Evolutionary conservation across 1,140 invertebrate genomes (phyloP).

Genomic region (Macrobrachium nipponense): DNA sequence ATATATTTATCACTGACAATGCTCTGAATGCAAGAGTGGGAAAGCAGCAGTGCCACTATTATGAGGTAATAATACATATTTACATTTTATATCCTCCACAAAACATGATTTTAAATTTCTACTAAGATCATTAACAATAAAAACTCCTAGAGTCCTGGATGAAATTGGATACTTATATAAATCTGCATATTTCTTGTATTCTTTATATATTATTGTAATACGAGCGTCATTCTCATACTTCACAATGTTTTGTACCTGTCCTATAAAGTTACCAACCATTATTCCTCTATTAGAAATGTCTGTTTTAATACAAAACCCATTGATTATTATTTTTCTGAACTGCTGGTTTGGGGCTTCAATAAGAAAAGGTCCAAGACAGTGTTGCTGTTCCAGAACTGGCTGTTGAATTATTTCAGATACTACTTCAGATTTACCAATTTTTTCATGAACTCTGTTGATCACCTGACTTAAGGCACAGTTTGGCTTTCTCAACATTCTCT

Average conservation of each 20-base stretch:
- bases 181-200: constrained; percentile 18
- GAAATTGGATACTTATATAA: constrained; percentile 33
- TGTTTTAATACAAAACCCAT: too few relatives aligned
- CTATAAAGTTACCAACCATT: too few relatives aligned
- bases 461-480: constrained; percentile 11
- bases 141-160: background rate
- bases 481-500: constrained; percentile 6
- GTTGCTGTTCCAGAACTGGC: constrained; percentile 1
- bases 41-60: too few relatives aligned
- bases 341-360: too few relatives aligned
- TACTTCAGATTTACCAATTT: background rate
- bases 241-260: too few relatives aligned
- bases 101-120: too few relatives aligned
- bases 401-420: background rate
- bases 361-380: too few relatives aligned
- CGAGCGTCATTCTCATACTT: constrained; percentile 23
- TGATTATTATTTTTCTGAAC: too few relatives aligned
- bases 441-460: constrained; percentile 1
- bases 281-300: too few relatives aligned
- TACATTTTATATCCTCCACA: constrained; percentile 6
- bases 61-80: constrained; percentile 21
- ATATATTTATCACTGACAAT: too few relatives aligned
- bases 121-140: constrained; percentile 14
- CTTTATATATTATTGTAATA: constrained; percentile 24
- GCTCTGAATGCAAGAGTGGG: too few relatives aligned